These are phyloP conservation scores for Pheosia gnoma DNA, from an alignment of 2,888 invertebrate species.

Conservation along the genomic window DNA sequence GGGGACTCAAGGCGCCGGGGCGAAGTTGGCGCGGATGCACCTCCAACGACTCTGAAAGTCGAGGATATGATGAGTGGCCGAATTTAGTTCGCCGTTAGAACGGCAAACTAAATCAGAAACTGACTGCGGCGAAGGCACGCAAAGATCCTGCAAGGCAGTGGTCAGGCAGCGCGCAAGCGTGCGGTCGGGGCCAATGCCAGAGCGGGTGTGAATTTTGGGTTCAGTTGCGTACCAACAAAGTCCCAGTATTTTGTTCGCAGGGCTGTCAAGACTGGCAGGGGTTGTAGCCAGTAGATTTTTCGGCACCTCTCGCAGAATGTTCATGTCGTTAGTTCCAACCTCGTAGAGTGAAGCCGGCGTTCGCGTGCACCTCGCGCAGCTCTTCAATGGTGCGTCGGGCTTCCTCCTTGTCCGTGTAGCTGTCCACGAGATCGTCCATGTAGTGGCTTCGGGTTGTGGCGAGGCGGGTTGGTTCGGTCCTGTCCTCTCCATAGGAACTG, in stretches of 20 bases:
- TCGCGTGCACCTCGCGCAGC: neutral
- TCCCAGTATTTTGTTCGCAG: neutral
- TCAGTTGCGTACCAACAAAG: neutral
- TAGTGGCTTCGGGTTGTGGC: slow-evolving; percentile 12
- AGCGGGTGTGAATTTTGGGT: no score
- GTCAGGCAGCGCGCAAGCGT: no score
- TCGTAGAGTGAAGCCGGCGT: neutral
- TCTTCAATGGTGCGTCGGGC: neutral
- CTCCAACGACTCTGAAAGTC: no score
- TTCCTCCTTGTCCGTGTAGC: slow-evolving; percentile 9
- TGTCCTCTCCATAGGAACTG: slow-evolving; percentile 15
- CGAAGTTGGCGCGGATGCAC: no score
- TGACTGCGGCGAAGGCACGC: no score
- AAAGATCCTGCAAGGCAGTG: no score
- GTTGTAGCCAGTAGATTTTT: neutral
- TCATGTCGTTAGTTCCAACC: neutral
- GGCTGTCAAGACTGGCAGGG: neutral
- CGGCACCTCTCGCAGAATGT: neutral
- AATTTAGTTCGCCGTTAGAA: no score
- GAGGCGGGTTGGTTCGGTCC: neutral
- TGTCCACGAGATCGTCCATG: slow-evolving; percentile 15
- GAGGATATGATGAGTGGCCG: no score
- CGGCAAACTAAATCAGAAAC: no score
- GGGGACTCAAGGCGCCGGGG: no score
- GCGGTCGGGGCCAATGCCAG: no score